These are phyloP conservation scores for Sthenelais limicola DNA, from an alignment of 2,888 invertebrate genomes.

Conservation along the genomic window DNA sequence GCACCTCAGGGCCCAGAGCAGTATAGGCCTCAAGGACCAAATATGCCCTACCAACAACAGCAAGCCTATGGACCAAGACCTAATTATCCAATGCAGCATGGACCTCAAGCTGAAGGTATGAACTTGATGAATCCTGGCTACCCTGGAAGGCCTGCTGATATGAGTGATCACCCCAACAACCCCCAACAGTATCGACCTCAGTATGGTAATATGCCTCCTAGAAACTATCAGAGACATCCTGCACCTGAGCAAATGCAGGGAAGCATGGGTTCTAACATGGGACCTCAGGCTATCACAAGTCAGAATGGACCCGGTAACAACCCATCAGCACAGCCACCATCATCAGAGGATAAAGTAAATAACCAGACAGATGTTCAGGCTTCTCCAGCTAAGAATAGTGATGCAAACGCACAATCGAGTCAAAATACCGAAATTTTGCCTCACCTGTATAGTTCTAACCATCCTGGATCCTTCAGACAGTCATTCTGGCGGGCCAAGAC, in stretches of 20 bases:
- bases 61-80: background rate
- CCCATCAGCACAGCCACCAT: background rate
- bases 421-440: conserved; percentile 25
- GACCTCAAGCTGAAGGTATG: background rate
- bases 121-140: background rate
- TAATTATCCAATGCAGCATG: background rate
- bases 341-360: too few species aligned
- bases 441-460: conserved; percentile 14
- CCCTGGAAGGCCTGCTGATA: too few species aligned
- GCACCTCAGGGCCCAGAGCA: background rate
- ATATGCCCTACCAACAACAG: background rate
- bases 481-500: conserved; percentile 20
- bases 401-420: too few species aligned
- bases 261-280: background rate
- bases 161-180: too few species aligned
- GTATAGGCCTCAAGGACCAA: background rate
- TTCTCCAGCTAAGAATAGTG: too few species aligned
- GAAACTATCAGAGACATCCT: background rate
- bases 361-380: too few species aligned
- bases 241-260: background rate
- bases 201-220: too few species aligned
- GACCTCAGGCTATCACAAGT: background rate
- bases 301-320: background rate
- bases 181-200: too few species aligned
- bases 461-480: background rate